Base-by-base conservation (phyloP, 2,888 invertebrate species). In the Protodeltote pygarga region DNA sequence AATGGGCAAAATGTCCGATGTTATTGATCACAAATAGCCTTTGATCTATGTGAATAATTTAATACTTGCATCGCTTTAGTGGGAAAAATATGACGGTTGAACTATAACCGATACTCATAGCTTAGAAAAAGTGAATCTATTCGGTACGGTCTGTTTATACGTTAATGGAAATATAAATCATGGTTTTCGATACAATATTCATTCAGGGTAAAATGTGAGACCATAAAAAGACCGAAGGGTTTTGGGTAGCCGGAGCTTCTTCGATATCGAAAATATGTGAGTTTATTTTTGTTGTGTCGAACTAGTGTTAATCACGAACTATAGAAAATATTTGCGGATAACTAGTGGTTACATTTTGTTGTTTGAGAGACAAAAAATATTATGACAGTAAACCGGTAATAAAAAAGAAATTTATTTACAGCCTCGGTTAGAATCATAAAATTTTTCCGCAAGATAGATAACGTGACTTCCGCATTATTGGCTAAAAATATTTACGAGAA, bases 81-180 rank as follows among this genome's bases (percentile, higher is more conserved):
- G 17, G 11, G 17, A 13, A 33, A 45, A 27, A 48, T 54, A 53
- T 34, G 41, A 25, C n/a, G 5, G 9, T 20, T 32, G 32, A 17
- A 14, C 31, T 24, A 28, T n/a, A 11, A 11, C 13, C 24, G 8
- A 23, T 14, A 25, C 14, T 38, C 39, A 59, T 46, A 46, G 15
- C 24, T 10, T 44, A 47, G 35, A 41, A 53, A 47, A 45, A 48
- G 38, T 49, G 29, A 50, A 50, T 53, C 44, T 45, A 39, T 13
- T 14, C 35, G 15, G 11, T 15, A 31, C 23, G 11, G 27, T 14
- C 19, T 40, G 29, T 48, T 44, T 50, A 47, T 44, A 28, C 34
- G 32, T 27, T 31, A 33, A 65, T 40, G 41, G 31, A 49, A 29
- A 50, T 47, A 54, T 54, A 47, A 42, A 61, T 44, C 62, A 64